phyloP scores from a whole-genome alignment of 2,888 invertebrate species.

The Morpho deidamia region DNA sequence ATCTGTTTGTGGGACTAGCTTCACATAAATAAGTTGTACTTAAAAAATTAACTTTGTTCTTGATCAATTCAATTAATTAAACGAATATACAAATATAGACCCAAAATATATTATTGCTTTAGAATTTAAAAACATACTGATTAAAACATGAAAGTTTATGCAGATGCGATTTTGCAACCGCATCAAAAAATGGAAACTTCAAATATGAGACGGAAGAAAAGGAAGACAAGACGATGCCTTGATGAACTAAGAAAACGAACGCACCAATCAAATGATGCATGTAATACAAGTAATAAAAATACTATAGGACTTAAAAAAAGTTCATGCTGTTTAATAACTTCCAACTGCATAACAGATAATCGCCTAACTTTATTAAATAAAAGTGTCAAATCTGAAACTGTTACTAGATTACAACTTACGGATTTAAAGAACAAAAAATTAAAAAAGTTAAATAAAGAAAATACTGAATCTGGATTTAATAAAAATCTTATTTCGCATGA shows the following conservation, averaged over 20 bases:
- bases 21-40: too few species aligned
- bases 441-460: conserved; percentile 11
- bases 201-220: conserved; percentile 47
- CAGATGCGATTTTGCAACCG: neutral
- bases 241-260: conserved; percentile 56
- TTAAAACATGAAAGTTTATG: too few species aligned
- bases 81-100: too few species aligned
- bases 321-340: conserved; percentile 20
- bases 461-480: neutral
- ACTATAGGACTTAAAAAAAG: conserved; percentile 11
- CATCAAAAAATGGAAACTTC: neutral
- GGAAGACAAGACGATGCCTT: conserved; percentile 54
- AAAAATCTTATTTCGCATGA: neutral
- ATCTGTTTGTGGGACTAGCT: too few species aligned
- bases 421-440: conserved; percentile 33
- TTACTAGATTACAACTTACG: conserved; percentile 44
- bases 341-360: conserved; percentile 42
- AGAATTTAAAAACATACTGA: too few species aligned
- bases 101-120: too few species aligned
- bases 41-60: too few species aligned
- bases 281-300: conserved; percentile 12
- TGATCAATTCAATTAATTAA: too few species aligned
- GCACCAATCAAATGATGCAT: conserved; percentile 24
- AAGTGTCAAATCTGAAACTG: conserved; percentile 55
- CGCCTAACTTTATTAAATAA: conserved; percentile 58